Base-by-base conservation (phyloP, 1,140 invertebrate genomes). In the Sycophaga agraensis region DNA sequence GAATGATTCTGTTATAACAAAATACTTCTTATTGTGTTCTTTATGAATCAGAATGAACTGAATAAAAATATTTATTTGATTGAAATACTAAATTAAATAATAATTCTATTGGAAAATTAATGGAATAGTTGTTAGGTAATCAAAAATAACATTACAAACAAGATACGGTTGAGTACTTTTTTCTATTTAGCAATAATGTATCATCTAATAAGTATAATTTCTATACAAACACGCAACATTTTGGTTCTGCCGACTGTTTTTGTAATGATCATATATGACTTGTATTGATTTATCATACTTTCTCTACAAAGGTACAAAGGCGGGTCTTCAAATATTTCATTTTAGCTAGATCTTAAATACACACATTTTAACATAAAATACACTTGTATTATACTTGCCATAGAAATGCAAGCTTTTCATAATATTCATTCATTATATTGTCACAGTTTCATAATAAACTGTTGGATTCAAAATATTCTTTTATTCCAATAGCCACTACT, bases 221-320 rank as follows among this genome's bases (percentile, higher is more conserved):
- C 70, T 77, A 78, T 77, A 76, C 68, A 80, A 79, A 80, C 70
- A 77, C 69, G 70, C 70, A 74, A 75, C 68, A 73, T 71, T 73
- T 72, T 73, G 72, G 73, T 77, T 77, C 72, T 69, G 65, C 60
- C 63, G 66, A 71, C 57, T 63, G 68, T 65, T n/a, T 66, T 66
- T 65, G 31, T 68, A 70, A 63, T 69, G 64, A 68, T 71, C 63
- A 55, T 66, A 67, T 63, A 69, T 69, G 43, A 31, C 56, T 53
- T 53, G 16, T 63, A 51, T 57, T 51, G 59, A 63, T 57, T 31
- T 50, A 34, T 56, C 65, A 66, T 66, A 68, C 59, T 68, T 68
- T 69, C 66, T 70, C 68, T 72, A 72, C 66, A 69, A 65, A 69
- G 67, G 66, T 70, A 70, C 64, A 72, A 72, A 72, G 70, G 67